Evolutionary conservation across 2,113 vertebrate genomes (phyloP), one percentile per base, ranked within the genome.

Genomic region (Oryzias curvinotus): DNA sequence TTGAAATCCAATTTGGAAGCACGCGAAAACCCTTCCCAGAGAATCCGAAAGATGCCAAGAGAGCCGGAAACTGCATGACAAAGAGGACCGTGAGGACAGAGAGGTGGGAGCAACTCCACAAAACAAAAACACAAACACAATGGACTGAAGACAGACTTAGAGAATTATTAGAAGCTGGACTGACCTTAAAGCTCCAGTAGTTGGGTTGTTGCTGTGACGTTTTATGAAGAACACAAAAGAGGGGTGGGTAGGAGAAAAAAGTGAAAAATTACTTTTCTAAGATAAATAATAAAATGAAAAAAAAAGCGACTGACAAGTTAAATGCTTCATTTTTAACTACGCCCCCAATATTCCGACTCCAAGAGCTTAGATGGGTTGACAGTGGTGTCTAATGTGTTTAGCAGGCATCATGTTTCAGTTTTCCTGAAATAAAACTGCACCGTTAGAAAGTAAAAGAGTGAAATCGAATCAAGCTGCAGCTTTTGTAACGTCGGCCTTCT

Each of bases 161-260:
- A 36, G 12, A 36, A 10, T 36, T 36, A 51, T 71, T 76, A 74
- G 78, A 91, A n/a, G n/a, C 67, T 85, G 64, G 92, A 96, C 96
- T 97, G 90, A 98, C 96, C 96, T 98, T 98, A 94, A 98, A 98
- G 91, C 96, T 98, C 96, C 95, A 97, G 94, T 97, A 98, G 95
- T 97, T 98, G 88, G 95, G 95, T 82, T 97, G 95, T 93, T 96
- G 92, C 90, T 91, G 81, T 57, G 45, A 44, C 19, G 15, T 63
- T 72, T 28, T 44, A 57, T 45, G 19, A 71, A 65, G 51, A 72
- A 55, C 63, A 52, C 23, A 63, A 47, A 67, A 61, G 67, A 63
- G 46, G 21, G 49, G 77, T 28, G 49, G 58, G 74, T 18, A 73
- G 6, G 74, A 42, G 63, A 23, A 21, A 78, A 73, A 36, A 61